These are phyloP conservation scores for Caracal caracal DNA, from an alignment of 2,113 vertebrate species.

Conservation along the genomic window DNA sequence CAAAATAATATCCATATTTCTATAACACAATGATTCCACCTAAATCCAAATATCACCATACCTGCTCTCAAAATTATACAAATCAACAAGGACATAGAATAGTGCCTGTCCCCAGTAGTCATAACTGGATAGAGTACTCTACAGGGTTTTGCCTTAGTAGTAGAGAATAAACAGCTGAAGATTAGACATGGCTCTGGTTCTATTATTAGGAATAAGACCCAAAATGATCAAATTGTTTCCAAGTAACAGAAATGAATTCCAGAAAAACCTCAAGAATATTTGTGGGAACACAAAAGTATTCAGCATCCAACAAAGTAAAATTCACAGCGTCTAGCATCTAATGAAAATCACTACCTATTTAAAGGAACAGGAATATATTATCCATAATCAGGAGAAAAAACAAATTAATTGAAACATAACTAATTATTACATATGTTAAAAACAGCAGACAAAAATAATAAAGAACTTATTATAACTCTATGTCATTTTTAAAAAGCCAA, in stretches of 20 bases:
- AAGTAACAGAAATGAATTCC: slow-evolving; percentile 14
- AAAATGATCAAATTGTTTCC: neutral
- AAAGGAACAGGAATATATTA: neutral
- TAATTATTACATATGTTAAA: neutral
- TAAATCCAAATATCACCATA: neutral
- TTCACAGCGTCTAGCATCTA: neutral
- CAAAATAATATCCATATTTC: neutral
- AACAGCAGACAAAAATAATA: neutral
- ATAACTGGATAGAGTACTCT: neutral
- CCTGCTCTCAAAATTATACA: neutral
- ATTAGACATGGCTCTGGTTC: neutral
- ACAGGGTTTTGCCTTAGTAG: neutral
- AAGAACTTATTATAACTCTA: neutral
- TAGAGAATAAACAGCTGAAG: neutral
- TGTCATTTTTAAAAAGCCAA: neutral
- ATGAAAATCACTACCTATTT: neutral
- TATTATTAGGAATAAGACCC: neutral
- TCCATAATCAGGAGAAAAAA: neutral
- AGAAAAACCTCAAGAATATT: neutral
- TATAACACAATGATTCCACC: neutral
- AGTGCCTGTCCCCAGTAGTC: neutral
- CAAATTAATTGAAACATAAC: neutral
- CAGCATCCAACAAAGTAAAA: neutral
- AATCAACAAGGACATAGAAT: neutral
- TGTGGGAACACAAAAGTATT: neutral